These are phyloP conservation scores for Borostomias antarcticus DNA, from an alignment of 2,797 vertebrate species.

Conservation along the genomic window DNA sequence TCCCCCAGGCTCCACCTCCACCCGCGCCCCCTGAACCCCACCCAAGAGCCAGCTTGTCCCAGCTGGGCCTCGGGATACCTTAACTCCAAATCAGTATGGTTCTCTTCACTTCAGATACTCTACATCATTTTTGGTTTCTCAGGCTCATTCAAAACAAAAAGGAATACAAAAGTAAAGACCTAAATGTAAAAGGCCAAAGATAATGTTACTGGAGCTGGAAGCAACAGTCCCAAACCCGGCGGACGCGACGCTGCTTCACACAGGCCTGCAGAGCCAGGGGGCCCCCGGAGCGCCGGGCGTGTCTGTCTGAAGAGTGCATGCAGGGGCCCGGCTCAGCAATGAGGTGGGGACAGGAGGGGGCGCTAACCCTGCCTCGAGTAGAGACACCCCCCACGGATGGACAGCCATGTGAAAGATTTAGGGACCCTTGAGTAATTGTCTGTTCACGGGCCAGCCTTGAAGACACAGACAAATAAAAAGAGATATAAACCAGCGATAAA, in stretches of 20 bases:
- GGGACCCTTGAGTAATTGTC: slow-evolving; percentile 77
- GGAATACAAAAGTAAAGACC: slow-evolving; percentile 35
- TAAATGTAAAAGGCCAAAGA: slow-evolving; percentile 46
- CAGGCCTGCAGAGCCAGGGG: slow-evolving; percentile 45
- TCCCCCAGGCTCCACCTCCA: slow-evolving; percentile 52
- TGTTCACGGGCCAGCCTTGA: slow-evolving; percentile 87
- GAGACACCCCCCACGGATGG: slow-evolving; percentile 46
- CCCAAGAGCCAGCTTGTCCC: slow-evolving; percentile 46
- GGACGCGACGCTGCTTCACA: slow-evolving; percentile 36
- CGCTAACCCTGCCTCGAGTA: slow-evolving; percentile 40
- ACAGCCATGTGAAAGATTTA: slow-evolving; percentile 54
- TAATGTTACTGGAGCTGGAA: slow-evolving; percentile 59
- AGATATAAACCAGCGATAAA: slow-evolving; percentile 45
- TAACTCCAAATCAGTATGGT: slow-evolving; percentile 81
- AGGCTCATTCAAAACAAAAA: slow-evolving; percentile 56
- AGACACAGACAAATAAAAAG: slow-evolving; percentile 77
- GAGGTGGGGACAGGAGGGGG: slow-evolving; percentile 31
- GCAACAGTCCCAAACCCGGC: slow-evolving; percentile 56
- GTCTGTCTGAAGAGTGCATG: slow-evolving; percentile 42
- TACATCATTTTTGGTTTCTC: slow-evolving; percentile 88
- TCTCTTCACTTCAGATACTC: slow-evolving; percentile 74
- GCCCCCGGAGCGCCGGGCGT: slow-evolving; percentile 41
- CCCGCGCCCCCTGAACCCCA: slow-evolving; percentile 20
- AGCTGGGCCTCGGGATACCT: slow-evolving; percentile 60
- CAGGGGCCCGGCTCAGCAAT: slow-evolving; percentile 40